These are phyloP conservation scores for Limonius californicus DNA, from an alignment of 1,140 invertebrate genomes.

Conservation along the genomic window DNA sequence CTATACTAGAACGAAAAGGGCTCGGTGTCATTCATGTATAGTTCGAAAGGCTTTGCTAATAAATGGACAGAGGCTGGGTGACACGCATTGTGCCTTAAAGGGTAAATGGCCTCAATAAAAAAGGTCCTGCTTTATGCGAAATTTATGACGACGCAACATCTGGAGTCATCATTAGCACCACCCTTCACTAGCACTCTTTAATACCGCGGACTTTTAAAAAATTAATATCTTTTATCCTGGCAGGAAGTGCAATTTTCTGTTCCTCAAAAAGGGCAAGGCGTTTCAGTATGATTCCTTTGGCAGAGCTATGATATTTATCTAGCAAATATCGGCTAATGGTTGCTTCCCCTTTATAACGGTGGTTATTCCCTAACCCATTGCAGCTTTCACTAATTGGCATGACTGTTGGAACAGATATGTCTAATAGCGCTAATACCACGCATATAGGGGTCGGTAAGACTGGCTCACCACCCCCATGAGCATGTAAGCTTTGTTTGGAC, in stretches of 20 bases:
- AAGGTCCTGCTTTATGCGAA: background rate
- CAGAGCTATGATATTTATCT: too few species aligned
- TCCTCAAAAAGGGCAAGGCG: too few species aligned
- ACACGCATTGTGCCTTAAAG: constrained; percentile 19
- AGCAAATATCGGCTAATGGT: background rate
- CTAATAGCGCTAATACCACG: constrained; percentile 39
- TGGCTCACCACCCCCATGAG: constrained; percentile 24
- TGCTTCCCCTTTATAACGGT: background rate
- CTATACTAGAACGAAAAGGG: background rate
- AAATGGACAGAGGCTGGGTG: constrained; percentile 8
- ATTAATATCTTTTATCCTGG: too few species aligned
- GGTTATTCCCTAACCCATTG: background rate
- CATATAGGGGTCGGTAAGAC: constrained; percentile 20
- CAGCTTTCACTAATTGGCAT: constrained; percentile 36
- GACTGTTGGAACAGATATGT: constrained; percentile 39
- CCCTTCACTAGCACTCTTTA: background rate
- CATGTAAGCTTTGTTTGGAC: constrained; percentile 38
- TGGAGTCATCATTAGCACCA: constrained; percentile 4
- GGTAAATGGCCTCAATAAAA: constrained; percentile 15
- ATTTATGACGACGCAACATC: constrained; percentile 4
- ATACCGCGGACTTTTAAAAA: too few species aligned
- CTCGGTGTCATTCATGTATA: constrained; percentile 5
- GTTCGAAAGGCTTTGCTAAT: constrained; percentile 5
- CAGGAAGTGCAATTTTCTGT: too few species aligned
- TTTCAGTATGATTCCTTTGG: too few species aligned